Conservation (phyloP, 2,113 vertebrate species). For the Equus przewalskii region DNA sequence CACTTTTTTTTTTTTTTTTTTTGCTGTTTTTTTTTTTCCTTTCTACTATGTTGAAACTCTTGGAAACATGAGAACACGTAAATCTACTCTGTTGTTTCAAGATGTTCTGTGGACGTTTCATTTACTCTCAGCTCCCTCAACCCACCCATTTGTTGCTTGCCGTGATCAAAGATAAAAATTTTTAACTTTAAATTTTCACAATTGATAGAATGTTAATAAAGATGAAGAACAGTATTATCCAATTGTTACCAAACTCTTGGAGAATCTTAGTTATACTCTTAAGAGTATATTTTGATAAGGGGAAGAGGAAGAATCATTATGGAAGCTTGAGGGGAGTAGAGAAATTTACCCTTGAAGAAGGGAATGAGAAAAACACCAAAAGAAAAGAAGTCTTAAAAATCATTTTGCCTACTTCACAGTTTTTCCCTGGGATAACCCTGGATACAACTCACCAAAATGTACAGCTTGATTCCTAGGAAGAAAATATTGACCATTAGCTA, state of each 20-base stretch:
- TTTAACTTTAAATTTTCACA: neutral
- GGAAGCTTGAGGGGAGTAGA: neutral
- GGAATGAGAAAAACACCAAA: neutral
- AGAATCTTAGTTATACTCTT: neutral
- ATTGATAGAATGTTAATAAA: neutral
- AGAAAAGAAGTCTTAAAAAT: neutral
- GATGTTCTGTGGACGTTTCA: neutral
- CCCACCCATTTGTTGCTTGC: neutral
- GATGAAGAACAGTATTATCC: neutral
- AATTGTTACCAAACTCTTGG: neutral
- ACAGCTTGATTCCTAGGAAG: neutral
- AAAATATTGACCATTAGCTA: neutral
- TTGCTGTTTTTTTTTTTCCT: neutral
- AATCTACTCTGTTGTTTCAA: neutral
- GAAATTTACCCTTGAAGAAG: neutral
- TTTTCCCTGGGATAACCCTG: neutral
- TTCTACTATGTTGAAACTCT: neutral
- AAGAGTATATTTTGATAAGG: neutral
- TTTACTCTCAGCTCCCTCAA: neutral
- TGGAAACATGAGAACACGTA: neutral
- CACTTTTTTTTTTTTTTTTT: neutral
- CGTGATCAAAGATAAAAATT: neutral
- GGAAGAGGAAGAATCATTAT: neutral
- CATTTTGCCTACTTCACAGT: neutral
- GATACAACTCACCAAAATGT: neutral